These are phyloP conservation scores for Fulmarus glacialis DNA, from an alignment of 2,113 vertebrate species.

Conservation along the genomic window DNA sequence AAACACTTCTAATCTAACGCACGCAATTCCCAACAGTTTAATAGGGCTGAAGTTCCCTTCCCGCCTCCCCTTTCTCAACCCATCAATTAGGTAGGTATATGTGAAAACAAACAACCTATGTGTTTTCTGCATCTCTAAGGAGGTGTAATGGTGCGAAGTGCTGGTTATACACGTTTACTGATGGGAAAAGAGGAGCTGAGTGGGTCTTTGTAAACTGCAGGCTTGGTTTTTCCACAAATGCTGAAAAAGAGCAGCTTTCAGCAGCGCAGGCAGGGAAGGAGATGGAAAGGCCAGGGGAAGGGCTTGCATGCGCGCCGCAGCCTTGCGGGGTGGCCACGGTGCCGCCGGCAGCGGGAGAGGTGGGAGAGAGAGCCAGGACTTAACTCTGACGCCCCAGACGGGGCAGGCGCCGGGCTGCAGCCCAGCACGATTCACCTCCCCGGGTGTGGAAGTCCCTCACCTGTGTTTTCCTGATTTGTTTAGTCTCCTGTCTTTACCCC, in stretches of 20 bases:
- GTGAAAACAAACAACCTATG: conserved; percentile 67
- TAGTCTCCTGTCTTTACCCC: not conserved
- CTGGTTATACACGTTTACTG: not conserved
- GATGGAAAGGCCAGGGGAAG: not conserved
- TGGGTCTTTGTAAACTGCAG: not conserved
- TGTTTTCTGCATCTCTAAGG: conserved; percentile 53
- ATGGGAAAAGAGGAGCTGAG: not conserved
- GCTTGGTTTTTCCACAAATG: not conserved
- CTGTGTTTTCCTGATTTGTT: not conserved
- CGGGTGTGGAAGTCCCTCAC: not conserved
- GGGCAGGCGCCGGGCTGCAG: fast-evolving
- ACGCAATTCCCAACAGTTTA: conserved; percentile 29
- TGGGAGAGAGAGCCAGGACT: not conserved
- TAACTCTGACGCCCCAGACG: fast-evolving
- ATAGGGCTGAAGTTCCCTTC: conserved; percentile 48
- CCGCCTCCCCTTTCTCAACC: conserved; percentile 28
- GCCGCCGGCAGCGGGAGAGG: not conserved
- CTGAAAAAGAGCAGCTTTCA: not conserved
- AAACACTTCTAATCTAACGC: conserved; percentile 36
- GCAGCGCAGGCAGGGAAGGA: not conserved
- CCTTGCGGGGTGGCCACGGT: not conserved
- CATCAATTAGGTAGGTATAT: conserved; percentile 65
- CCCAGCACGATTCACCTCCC: not conserved
- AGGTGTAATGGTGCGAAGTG: conserved; percentile 24
- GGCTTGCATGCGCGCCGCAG: fast-evolving